A percentile compares a stretch with the other conserved stretches of the same genome.
phyloP scores from a whole-genome alignment of 2,888 invertebrate genomes.

The Mimas tiliae region DNA sequence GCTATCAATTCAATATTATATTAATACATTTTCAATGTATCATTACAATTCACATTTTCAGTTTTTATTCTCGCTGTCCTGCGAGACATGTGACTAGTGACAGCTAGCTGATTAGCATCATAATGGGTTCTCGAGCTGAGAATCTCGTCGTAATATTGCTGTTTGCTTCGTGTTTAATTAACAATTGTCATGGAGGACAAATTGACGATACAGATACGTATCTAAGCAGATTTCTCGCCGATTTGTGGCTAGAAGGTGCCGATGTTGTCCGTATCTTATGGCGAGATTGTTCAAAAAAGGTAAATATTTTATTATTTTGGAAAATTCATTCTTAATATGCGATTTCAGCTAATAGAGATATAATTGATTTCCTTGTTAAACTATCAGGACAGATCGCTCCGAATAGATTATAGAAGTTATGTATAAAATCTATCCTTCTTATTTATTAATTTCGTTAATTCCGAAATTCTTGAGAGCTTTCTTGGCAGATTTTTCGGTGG shows the following conservation, averaged over 20 bases:
- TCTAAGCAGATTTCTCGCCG: conserved; percentile 71
- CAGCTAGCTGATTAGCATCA: conserved; percentile 56
- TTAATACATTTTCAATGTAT: neutral
- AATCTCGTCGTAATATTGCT: conserved; percentile 49
- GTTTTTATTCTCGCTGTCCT: neutral
- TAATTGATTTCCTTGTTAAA: too few species aligned
- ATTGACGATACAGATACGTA: conserved; percentile 65
- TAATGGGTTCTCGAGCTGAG: conserved; percentile 49
- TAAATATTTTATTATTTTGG: conserved; percentile 42
- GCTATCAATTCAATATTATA: neutral
- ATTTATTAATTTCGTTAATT: neutral
- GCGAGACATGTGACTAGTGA: conserved; percentile 57
- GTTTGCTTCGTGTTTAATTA: conserved; percentile 49
- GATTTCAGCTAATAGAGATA: neutral
- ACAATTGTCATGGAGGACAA: conserved; percentile 54
- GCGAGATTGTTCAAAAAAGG: conserved; percentile 81
- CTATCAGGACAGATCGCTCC: too few species aligned
- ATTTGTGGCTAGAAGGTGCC: conserved; percentile 78
- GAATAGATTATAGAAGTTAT: too few species aligned
- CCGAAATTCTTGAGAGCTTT: neutral
- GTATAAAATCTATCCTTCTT: too few species aligned
- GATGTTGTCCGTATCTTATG: conserved; percentile 76
- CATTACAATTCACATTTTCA: neutral
- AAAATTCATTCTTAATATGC: neutral
- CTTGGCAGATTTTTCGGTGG: neutral